Base-by-base conservation (phyloP, 2,113 vertebrate species). In the Perca fluviatilis region DNA sequence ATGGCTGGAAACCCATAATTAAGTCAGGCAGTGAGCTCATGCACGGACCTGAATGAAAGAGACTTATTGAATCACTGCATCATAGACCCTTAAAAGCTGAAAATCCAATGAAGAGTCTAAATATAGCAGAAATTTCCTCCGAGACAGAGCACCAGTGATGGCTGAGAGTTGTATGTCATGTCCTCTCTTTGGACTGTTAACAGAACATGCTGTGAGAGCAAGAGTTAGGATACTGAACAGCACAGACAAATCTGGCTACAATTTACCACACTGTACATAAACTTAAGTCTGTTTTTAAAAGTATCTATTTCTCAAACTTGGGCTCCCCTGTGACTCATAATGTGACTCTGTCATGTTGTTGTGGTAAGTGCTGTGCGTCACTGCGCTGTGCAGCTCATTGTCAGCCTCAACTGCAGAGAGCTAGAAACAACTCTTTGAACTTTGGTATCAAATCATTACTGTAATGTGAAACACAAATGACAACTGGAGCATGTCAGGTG, bases 91-190 rank as follows among this genome's bases (percentile, higher is more conserved):
- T 69, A 10, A 66, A 86, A 66, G 65, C 70, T 72, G 49, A 65
- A 80, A 84, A 80, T 84, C 27, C 25, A 80, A 74, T 87, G 67
- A 77, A 23, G 40, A 30, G 56, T 27, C 72, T 74, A 80, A 84
- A 81, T n/a, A 73, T 72, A 83, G 50, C 54, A n/a, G 51, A 43
- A 73, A 46, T 33, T n/a, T 77, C 30, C 62, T 64, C 12, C 62
- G 27, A 64, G 23, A 50, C 25, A 80, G 79, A 27, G 56, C 73
- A 11, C 7, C 13, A 56, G 57, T 70, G 25, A 70, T 64, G 57
- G 25, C 25, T 33, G 23, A 33, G 50, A 57, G 16, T n/a, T 65
- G 16, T 66, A 71, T 47, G 72, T 72, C 5, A 25, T 46, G 50
- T 21, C 54, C 21, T 60, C 61, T 33, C 51, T 25, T 30, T 50